phyloP scores from a whole-genome alignment of 2,797 vertebrate species.

The Echeneis naucrates region DNA sequence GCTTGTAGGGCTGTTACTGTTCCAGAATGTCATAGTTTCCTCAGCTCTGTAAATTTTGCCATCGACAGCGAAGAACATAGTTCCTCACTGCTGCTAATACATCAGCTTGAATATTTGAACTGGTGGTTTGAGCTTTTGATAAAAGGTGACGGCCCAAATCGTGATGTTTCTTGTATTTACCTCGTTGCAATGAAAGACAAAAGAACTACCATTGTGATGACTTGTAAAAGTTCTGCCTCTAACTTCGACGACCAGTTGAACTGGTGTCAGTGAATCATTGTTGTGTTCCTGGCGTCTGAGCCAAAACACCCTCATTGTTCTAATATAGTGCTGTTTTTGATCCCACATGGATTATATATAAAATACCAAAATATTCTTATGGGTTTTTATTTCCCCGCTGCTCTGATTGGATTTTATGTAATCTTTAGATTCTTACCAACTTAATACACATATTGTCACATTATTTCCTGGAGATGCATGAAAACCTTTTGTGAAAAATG shows the following conservation, averaged over 20 bases:
- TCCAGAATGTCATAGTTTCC: too few species aligned
- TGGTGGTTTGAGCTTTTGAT: too few species aligned
- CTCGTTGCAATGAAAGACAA: too few species aligned
- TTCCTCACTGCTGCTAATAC: too few species aligned
- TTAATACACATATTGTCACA: conserved; percentile 4
- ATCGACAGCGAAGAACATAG: too few species aligned
- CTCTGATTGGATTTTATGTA: background rate
- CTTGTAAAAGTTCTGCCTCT: background rate
- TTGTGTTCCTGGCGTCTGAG: background rate
- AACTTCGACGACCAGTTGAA: background rate
- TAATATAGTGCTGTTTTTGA: background rate
- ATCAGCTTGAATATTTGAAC: too few species aligned
- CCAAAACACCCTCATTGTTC: background rate
- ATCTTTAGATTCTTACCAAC: conserved; percentile 7
- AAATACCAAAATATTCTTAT: background rate
- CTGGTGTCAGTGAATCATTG: background rate
- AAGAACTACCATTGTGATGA: background rate
- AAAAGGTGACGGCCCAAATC: too few species aligned
- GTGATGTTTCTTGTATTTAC: background rate
- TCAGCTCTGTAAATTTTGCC: too few species aligned
- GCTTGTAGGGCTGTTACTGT: too few species aligned
- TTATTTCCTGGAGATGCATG: conserved; percentile 46
- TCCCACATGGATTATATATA: background rate
- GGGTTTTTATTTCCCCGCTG: background rate
- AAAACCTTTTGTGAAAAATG: conserved; percentile 46